Evolutionary conservation across 1,140 invertebrate genomes (phyloP).

Genomic region (Pseudomyrmex cubaensis): DNA sequence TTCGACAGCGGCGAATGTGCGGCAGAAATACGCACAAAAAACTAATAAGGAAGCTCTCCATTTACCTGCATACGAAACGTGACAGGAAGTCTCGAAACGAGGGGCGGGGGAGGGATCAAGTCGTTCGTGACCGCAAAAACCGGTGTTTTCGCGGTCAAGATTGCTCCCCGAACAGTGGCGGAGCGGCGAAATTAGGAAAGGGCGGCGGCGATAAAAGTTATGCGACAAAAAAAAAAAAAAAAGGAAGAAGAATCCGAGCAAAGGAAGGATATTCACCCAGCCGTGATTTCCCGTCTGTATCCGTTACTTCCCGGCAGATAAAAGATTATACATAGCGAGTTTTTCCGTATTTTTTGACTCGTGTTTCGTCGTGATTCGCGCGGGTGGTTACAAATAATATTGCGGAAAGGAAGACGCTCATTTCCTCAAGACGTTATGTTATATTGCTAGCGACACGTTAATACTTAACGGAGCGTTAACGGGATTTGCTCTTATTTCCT

Average conservation of each 20-base stretch:
- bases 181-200: slow-evolving; percentile 57
- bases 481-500: no score
- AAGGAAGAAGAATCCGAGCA: slow-evolving; percentile 59
- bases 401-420: slow-evolving; percentile 6
- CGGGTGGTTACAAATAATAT: neutral
- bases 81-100: slow-evolving; percentile 63
- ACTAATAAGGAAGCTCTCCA: slow-evolving; percentile 30
- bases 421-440: neutral
- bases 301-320: slow-evolving; percentile 41
- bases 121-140: slow-evolving; percentile 61
- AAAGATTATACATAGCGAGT: slow-evolving; percentile 48
- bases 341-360: slow-evolving; percentile 15
- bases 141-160: slow-evolving; percentile 70
- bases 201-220: slow-evolving; percentile 55
- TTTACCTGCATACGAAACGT: slow-evolving; percentile 27
- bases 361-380: slow-evolving; percentile 8
- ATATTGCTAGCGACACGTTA: neutral
- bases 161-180: slow-evolving; percentile 26
- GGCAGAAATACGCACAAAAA: neutral
- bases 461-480: neutral
- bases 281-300: slow-evolving; percentile 75
- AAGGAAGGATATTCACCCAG: slow-evolving; percentile 76
- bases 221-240: slow-evolving; percentile 63
- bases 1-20: no score
- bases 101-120: slow-evolving; percentile 39